Base-by-base conservation (phyloP, 2,113 vertebrate genomes). In the Oryzias woworae region DNA sequence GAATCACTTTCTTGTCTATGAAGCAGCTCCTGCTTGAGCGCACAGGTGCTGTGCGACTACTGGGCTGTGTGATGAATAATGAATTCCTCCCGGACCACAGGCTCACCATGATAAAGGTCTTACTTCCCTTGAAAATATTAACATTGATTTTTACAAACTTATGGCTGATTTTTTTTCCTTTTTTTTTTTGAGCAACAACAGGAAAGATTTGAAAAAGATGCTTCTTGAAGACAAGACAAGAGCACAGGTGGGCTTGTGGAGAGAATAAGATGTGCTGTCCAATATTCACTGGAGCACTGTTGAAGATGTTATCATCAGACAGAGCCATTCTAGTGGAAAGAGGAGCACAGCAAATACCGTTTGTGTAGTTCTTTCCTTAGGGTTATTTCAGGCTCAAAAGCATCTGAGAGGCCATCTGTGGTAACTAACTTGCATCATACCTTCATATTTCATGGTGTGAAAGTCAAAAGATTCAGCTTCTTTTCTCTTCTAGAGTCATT, bases 11-110 rank as follows among this genome's bases (percentile, higher is more conserved):
- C 5, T 20, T 12, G 6, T 49, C 31, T 71, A 6, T 77, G 63
- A 77, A 42, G 59, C 44, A 43, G 14, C 55, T 53, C 46, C 62
- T 65, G 54, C 44, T 51, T 10, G 45, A 57, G 46, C 66, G 46
- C 63, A 36, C 63, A 60, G 78, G 73, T 73, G 68, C 61, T 78
- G 47, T 71, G 66, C 20, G 46, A 62, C 78, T 75, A 63, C 68
- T 44, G 56, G 51, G 46, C 62, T 53, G 62, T 62, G 51, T 69
- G 46, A 82, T 86, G 63, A 88, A 92, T 89, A 90, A 91, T 89
- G 87, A 69, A 91, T 89, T 75, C 69, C 72, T 69, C 53, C 53
- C 14, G 51, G 79, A 84, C 71, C 52, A 53, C 66, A 65, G 74
- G 56, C 65, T 51, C 72, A 76, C 60, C 73, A 69, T 15, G 45